Conservation (phyloP, 2,113 vertebrate species). For the Hippoglossus stenolepis region DNA sequence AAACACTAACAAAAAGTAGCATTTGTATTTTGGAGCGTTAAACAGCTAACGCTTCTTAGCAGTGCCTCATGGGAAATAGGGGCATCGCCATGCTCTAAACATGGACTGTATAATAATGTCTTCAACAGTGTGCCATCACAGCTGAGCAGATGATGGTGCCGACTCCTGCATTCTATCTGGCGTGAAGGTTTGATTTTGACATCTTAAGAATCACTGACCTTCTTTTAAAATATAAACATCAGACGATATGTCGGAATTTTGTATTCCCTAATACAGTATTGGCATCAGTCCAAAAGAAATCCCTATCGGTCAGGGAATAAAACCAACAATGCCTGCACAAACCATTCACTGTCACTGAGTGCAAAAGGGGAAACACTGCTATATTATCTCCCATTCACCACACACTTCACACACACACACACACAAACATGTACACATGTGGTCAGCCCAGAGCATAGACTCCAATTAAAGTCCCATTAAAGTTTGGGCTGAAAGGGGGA, state of each 20-base stretch:
- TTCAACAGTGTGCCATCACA: no score
- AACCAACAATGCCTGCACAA: constrained; percentile 1
- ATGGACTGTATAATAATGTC: no score
- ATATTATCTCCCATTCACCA: constrained; percentile 19
- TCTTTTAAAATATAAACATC: no score
- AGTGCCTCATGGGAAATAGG: no score
- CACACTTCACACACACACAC: constrained; percentile 41
- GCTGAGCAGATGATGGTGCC: no score
- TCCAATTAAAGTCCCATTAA: constrained; percentile 82
- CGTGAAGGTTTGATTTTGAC: no score
- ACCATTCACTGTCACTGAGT: constrained; percentile 13
- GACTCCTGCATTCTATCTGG: no score
- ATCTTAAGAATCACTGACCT: no score
- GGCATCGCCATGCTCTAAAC: no score
- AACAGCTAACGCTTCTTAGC: no score
- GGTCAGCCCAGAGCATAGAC: constrained; percentile 56
- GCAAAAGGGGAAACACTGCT: constrained; percentile 19
- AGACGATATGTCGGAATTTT: background rate
- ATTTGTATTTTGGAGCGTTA: no score
- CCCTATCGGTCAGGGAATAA: background rate
- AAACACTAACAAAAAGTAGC: no score
- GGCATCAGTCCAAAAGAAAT: background rate
- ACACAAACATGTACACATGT: constrained; percentile 29
- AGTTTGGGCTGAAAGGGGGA: constrained; percentile 74
- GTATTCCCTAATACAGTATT: background rate